These are phyloP conservation scores for Noctua fimbriata DNA, from an alignment of 2,888 invertebrate genomes.

Conservation along the genomic window DNA sequence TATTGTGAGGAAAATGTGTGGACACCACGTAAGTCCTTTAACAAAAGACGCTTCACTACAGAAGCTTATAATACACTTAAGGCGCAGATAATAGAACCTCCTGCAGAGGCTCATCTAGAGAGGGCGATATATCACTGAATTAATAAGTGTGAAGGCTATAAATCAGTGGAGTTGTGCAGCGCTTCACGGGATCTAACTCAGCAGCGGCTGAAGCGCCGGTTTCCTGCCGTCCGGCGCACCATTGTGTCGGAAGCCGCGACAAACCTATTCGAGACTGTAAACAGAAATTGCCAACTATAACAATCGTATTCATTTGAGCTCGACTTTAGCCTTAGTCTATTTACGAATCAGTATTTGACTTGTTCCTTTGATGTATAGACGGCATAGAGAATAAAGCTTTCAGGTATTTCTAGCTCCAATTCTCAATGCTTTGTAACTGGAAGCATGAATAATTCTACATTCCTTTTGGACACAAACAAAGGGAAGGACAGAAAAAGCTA, in stretches of 20 bases:
- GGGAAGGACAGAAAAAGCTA: neutral
- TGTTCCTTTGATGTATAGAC: neutral
- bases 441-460: slow-evolving; percentile 35
- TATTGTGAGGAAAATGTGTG: slow-evolving; percentile 37
- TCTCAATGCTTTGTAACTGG: neutral
- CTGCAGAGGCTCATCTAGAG: slow-evolving; percentile 50
- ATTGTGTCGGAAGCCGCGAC: slow-evolving; percentile 19
- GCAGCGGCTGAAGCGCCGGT: slow-evolving; percentile 31
- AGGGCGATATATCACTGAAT: slow-evolving; percentile 63
- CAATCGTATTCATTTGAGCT: slow-evolving; percentile 32
- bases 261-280: slow-evolving; percentile 36
- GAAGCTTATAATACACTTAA: slow-evolving; percentile 40
- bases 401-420: slow-evolving; percentile 9
- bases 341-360: slow-evolving; percentile 4
- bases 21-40: slow-evolving; percentile 23
- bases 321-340: slow-evolving; percentile 21
- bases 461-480: slow-evolving; percentile 20
- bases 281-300: slow-evolving; percentile 35
- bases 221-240: slow-evolving; percentile 28
- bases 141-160: slow-evolving; percentile 66
- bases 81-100: slow-evolving; percentile 41
- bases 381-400: slow-evolving; percentile 1
- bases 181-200: slow-evolving; percentile 17
- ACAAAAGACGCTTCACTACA: slow-evolving; percentile 40
- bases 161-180: slow-evolving; percentile 65